phyloP scores from a whole-genome alignment of 2,113 vertebrate genomes.

The Lontra canadensis region DNA sequence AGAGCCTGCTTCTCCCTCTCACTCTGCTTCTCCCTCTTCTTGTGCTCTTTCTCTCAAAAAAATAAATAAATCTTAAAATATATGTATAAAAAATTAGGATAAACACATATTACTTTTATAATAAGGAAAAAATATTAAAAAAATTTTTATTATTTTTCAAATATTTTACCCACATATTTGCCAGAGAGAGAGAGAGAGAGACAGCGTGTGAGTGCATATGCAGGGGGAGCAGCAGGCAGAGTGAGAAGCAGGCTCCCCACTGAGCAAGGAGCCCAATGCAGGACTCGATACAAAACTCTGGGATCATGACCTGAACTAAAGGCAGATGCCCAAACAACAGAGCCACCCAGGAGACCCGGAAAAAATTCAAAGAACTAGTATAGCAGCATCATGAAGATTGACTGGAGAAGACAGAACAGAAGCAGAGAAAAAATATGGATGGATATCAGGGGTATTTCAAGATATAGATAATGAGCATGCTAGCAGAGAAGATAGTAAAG shows the following conservation, averaged over 20 bases:
- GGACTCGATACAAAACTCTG: too few relatives aligned
- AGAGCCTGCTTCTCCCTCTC: too few relatives aligned
- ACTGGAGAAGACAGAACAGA: not conserved
- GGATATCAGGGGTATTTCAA: not conserved
- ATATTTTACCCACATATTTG: not conserved
- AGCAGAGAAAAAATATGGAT: not conserved
- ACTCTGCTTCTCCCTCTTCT: too few relatives aligned
- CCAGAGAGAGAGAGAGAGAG: too few relatives aligned
- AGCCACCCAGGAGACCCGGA: not conserved
- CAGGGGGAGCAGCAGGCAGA: too few relatives aligned
- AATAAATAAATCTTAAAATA: too few relatives aligned
- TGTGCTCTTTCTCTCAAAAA: too few relatives aligned
- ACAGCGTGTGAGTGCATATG: too few relatives aligned
- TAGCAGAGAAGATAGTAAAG: not conserved
- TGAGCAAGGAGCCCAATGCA: too few relatives aligned
- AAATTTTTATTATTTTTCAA: not conserved
- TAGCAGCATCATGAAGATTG: not conserved
- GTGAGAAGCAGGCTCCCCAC: too few relatives aligned
- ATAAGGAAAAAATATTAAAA: not conserved
- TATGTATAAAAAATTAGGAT: not conserved
- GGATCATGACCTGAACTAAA: too few relatives aligned
- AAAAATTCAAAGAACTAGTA: conserved; percentile 11
- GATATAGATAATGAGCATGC: not conserved
- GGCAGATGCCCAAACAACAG: too few relatives aligned
- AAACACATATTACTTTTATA: not conserved